Evolutionary conservation across 2,888 invertebrate genomes (phyloP), one percentile per base, ranked within the genome.

Genomic region (Zaprionus lineosus): DNA sequence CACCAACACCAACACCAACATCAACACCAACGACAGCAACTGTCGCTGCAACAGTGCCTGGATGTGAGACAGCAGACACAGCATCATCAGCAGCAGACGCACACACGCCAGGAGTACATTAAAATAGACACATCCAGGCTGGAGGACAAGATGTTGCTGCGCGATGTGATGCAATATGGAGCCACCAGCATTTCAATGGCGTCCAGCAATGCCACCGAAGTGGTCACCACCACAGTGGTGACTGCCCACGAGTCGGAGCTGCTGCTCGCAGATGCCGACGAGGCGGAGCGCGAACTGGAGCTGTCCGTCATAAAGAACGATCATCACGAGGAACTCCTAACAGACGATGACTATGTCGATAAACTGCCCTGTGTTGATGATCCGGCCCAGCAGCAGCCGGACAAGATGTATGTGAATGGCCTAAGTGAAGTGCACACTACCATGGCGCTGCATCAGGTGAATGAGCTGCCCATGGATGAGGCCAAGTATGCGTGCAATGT

Each of bases 401-500:
- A 76, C 1, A 82, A 72, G 31, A 39, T 69, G 5, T 66, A 85
- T 57, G 56, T 72, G 11, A 78, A 78, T 36, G 75, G 74, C 1
- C 7, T 69, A 12, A 57, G 33, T 31, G 43, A 53, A 3, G 46
- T 58, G 21, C 50, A 63, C 41, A n/a, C 63, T 40, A 78, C 76
- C 0, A 57, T 77, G 72, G 29, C 65, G 0, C 21, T 79, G 65
- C 77, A 77, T 1, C 74, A 68, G 37, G 62, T 62, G 16, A 62
- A 51, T 33, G 78, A 64, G 24, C 36, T 76, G 47, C 47, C 63
- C 9, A 16, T 67, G 3, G 82, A 74, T 11, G 76, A 78, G 18
- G 69, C 86, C 56, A 88, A 88, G 31, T 85, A 92, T 87, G 92
- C 91, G 65, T 94, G 94, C 91, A 92, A 92, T 84, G 92, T 91